phyloP scores from a whole-genome alignment of 2,113 vertebrate species.

The Antechinus stuartii region DNA sequence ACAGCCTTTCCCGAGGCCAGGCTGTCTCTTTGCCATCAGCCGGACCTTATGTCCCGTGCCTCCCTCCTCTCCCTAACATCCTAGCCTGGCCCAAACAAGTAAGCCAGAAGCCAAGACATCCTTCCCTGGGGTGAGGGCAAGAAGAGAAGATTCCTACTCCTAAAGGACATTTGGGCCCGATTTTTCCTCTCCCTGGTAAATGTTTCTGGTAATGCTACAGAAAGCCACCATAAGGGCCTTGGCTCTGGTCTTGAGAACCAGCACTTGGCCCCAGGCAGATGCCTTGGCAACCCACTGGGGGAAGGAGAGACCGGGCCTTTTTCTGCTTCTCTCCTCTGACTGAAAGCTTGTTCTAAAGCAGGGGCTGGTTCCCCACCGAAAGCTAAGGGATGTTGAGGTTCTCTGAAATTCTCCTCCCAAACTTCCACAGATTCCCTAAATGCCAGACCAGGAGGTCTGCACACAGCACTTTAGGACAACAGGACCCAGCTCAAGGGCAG shows the following conservation, averaged over 20 bases:
- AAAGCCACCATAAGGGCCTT: not conserved
- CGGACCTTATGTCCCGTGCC: not conserved
- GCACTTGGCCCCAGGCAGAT: too few species aligned
- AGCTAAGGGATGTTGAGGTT: too few species aligned
- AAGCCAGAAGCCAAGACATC: not conserved
- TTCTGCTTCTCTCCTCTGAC: not conserved
- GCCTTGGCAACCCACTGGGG: too few species aligned
- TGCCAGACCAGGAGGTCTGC: too few species aligned
- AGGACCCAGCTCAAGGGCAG: not conserved
- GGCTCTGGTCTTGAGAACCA: not conserved
- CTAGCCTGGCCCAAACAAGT: not conserved
- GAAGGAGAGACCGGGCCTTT: not conserved
- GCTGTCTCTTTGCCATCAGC: not conserved
- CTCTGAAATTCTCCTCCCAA: not conserved
- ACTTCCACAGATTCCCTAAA: not conserved
- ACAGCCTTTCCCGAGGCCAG: not conserved
- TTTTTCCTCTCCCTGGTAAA: not conserved
- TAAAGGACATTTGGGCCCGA: not conserved
- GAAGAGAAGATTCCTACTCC: not conserved
- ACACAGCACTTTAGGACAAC: not conserved
- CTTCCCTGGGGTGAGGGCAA: not conserved
- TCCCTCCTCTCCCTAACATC: not conserved
- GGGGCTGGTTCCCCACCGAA: too few species aligned
- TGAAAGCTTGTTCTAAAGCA: too few species aligned
- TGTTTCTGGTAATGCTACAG: not conserved